Evolutionary conservation across 2,113 vertebrate genomes (phyloP), one percentile per base, ranked within the genome.

Genomic region (Pelecanus crispus): DNA sequence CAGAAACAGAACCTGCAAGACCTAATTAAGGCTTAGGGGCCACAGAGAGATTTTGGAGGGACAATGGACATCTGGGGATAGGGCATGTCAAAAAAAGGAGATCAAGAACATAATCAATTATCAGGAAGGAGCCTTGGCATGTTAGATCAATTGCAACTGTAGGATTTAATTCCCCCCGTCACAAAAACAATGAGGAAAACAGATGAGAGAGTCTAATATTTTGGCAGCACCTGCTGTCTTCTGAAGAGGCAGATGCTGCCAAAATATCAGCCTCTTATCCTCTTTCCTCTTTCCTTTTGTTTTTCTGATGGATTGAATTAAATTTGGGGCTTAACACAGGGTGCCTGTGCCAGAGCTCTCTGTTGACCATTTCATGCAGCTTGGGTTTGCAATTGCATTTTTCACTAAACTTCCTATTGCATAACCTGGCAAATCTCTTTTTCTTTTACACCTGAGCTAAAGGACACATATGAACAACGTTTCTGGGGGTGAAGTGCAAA

Each of bases 221-320:
- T 95, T 97, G 93, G 87, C 89, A 94, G 78, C 28, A 65, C 40
- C 87, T 61, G 29, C 90, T 91, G 66, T 72, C 55, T 86, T 89
- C 49, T 87, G 92, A 85, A 90, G 80, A 92, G 74, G 36, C 56
- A 81, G 68, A 90, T 88, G 56, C 62, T 96, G 81, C 53, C 68
- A 90, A 81, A 92, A 71, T 80, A 58, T 65, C 73, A 78, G 28
- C 31, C 25, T 95, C 58, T 95, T 90, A 65, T 92, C 58, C 47
- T 67, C 52, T 81, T 81, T 68, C 34, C 40, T 80, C 38, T 72
- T 79, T 40, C 13, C 45, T 93, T 92, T 93, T 87, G 14, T 86
- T 85, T 63, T 82, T 78, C 38, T 90, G 40, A 82, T 81, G 40
- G 32, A 79, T 49, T 71, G 50, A 61, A 91, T 67, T 92, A 85